A percentile compares a stretch with the other conserved stretches of the same genome.
Evolutionary conservation across 1,140 invertebrate genomes (phyloP).

Genomic region (Neuroterus valhalla): DNA sequence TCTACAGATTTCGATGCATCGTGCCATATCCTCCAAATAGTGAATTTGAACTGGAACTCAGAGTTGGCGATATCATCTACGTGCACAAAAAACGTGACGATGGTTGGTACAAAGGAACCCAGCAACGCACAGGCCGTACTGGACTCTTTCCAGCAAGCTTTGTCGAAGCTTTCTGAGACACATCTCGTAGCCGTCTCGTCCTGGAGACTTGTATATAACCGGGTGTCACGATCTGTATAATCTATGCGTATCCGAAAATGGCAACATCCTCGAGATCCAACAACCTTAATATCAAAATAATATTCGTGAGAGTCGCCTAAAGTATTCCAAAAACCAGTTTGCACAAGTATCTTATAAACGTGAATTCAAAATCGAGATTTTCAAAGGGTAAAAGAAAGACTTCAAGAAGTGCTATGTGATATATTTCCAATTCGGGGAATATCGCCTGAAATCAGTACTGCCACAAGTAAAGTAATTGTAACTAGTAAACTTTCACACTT

Average conservation of each 20-base stretch:
- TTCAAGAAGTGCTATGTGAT: background rate
- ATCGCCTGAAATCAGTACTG: constrained; percentile 39
- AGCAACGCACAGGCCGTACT: constrained; percentile 90
- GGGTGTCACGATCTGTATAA: background rate
- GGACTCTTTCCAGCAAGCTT: constrained; percentile 96
- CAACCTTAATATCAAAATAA: no score
- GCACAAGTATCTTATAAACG: background rate
- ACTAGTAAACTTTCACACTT: constrained; percentile 22
- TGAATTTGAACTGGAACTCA: constrained; percentile 92
- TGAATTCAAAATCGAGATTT: background rate
- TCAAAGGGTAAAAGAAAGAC: background rate
- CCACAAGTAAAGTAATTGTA: constrained; percentile 35
- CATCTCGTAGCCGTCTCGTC: constrained; percentile 61
- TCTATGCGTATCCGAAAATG: background rate
- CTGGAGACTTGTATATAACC: constrained; percentile 73
- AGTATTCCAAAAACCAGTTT: background rate
- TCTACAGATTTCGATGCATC: constrained; percentile 88
- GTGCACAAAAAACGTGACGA: constrained; percentile 95
- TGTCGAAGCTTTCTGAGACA: constrained; percentile 84
- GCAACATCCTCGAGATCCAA: no score
- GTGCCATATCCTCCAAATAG: constrained; percentile 96
- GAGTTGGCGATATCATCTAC: constrained; percentile 92
- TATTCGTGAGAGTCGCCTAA: no score
- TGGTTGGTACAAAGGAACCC: constrained; percentile 96
- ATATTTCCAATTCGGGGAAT: background rate